Conservation (phyloP, 2,113 vertebrate species). For the Pungitius pungitius region DNA sequence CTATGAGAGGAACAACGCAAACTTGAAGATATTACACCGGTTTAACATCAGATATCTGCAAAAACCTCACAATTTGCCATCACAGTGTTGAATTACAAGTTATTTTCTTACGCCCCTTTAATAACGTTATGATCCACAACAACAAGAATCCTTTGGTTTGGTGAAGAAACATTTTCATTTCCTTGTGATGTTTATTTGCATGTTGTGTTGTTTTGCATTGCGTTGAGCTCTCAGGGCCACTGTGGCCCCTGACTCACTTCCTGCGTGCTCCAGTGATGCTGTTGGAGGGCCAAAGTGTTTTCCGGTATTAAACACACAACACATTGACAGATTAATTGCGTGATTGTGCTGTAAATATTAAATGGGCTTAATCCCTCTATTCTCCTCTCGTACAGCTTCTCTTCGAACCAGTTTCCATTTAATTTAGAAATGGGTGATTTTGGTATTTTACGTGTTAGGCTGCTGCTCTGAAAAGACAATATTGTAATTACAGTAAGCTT, state of each 20-base stretch:
- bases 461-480: conserved; percentile 72
- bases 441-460: conserved; percentile 64
- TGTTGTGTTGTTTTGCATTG: neutral
- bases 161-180: neutral
- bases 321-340: conserved; percentile 76
- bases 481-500: conserved; percentile 84
- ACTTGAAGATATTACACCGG: too few relatives aligned
- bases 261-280: neutral
- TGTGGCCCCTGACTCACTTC: neutral
- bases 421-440: conserved; percentile 79
- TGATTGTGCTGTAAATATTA: conserved; percentile 75
- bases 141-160: neutral
- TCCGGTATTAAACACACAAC: conserved; percentile 66
- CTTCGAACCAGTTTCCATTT: conserved; percentile 70
- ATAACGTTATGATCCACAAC: neutral
- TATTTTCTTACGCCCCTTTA: neutral
- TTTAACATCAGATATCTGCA: neutral
- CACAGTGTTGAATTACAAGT: neutral
- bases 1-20: neutral
- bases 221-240: neutral
- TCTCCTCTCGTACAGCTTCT: conserved; percentile 42
- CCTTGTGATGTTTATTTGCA: neutral
- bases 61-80: neutral
- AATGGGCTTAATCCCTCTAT: conserved; percentile 73
- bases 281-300: conserved; percentile 12